Evolutionary conservation across 2,888 invertebrate genomes (phyloP), one percentile per base, ranked within the genome.

Genomic region (Sarcophaga variegata): DNA sequence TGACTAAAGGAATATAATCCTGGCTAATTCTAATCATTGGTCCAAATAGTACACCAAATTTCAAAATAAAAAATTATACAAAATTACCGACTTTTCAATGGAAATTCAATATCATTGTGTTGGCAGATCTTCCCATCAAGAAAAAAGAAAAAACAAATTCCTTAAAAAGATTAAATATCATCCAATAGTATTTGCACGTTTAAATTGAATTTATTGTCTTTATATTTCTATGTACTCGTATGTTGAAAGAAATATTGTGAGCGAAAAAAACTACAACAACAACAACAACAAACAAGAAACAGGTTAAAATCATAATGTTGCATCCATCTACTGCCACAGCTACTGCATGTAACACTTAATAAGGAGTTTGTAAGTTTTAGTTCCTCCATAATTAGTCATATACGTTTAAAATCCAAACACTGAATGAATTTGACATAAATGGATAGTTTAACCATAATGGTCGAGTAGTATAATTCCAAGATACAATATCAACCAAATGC

Each of bases 331-430:
- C 37, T 37, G 37, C 37, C 37, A 62, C 69, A 78, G 3, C 60
- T 67, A 47, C 71, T 71, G 59, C 25, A 71, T 64, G 25, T 49
- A 72, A 11, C 67, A 74, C 78, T 79, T 76, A 76, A 82, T 62
- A 84, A 83, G 85, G 88, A 76, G 74, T 77, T 84, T 86, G 69
- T 74, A 81, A 84, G 83, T 78, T 78, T 87, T 85, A 86, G 88
- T 89, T 88, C 88, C 88, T 85, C 88, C 88, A 89, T 89, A 88
- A 89, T 89, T 83, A 87, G 88, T 84, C 88, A 89, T 89, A 88
- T 89, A 88, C 88, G 88, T 85, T 85, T 83, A 86, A 85, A 87
- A 80, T 84, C 86, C 75, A 79, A 86, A 86, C 82, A 86, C 83
- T 88, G 85, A 85, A 83, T 85, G 85, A 85, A 83, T 83, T 79